A percentile compares a stretch with the other conserved stretches of the same genome.
phyloP scores from a whole-genome alignment of 2,888 invertebrate genomes.

The Xestia xanthographa region DNA sequence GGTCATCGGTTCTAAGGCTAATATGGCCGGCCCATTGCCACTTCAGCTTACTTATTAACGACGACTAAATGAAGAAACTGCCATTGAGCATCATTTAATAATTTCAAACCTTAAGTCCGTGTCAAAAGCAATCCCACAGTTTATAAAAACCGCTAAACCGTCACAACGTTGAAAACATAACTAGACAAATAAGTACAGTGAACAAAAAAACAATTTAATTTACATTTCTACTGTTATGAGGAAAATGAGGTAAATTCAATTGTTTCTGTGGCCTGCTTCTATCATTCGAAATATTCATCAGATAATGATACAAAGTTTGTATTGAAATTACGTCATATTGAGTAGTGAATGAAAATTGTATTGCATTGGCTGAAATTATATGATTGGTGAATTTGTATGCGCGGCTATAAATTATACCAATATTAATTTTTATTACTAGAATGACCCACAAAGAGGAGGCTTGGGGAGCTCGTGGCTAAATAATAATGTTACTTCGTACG shows the following conservation, averaged over 20 bases:
- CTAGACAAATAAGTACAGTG: neutral
- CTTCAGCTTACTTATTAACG: no score
- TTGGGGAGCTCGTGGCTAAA: no score
- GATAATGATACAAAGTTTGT: conserved; percentile 56
- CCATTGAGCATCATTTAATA: neutral
- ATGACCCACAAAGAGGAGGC: no score
- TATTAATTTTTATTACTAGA: neutral
- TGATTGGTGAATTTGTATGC: conserved; percentile 16
- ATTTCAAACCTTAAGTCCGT: neutral
- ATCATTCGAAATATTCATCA: conserved; percentile 32
- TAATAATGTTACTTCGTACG: no score
- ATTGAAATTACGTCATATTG: conserved; percentile 32
- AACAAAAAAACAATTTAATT: conserved; percentile 29
- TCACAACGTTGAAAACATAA: neutral
- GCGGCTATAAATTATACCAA: neutral
- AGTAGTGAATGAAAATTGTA: conserved; percentile 27
- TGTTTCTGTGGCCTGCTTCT: conserved; percentile 31
- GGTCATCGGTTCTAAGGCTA: no score
- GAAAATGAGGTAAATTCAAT: conserved; percentile 48
- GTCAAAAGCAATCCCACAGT: neutral
- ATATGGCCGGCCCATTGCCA: no score
- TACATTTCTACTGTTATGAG: conserved; percentile 43
- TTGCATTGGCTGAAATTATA: neutral
- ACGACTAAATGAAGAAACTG: no score
- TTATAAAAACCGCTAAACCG: neutral